Evolutionary conservation across 37 sponge, comb jelly and placozoan genomes (phyloP).

Genomic region (Beroe forskalii): DNA sequence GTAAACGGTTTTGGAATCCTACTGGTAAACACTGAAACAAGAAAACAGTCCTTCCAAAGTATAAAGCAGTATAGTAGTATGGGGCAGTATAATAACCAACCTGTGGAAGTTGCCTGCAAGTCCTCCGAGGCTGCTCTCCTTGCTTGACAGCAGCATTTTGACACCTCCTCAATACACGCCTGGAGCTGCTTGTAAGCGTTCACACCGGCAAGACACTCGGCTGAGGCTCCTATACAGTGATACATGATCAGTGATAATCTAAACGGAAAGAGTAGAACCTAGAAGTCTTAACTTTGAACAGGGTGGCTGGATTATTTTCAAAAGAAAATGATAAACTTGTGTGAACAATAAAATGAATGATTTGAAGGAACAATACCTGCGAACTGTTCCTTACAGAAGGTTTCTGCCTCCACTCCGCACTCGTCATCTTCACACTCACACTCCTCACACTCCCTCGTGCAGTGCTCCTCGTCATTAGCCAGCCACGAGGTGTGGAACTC

Average conservation of each 20-base stretch:
- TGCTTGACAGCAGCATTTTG: conserved; percentile 24
- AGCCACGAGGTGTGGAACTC: not conserved
- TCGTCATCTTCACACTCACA: not conserved
- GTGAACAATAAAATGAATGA: too few relatives aligned
- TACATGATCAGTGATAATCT: too few relatives aligned
- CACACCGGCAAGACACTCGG: not conserved
- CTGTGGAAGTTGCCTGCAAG: not conserved
- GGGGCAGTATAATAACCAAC: too few relatives aligned
- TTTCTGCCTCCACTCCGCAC: not conserved
- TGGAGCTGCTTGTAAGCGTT: not conserved
- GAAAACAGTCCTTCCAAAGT: too few relatives aligned
- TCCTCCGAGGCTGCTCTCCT: not conserved
- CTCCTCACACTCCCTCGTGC: not conserved
- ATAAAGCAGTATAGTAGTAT: too few relatives aligned
- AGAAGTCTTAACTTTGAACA: too few relatives aligned
- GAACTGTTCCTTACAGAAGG: not conserved
- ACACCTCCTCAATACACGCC: conserved; percentile 42
- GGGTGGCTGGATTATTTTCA: too few relatives aligned
- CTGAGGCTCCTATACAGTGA: not conserved
- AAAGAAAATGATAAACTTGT: too few relatives aligned
- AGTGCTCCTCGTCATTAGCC: not conserved
- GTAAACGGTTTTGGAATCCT: too few relatives aligned
- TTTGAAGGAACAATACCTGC: not conserved
- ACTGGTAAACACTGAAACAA: too few relatives aligned
- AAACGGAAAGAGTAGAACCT: too few relatives aligned